Evolutionary conservation across 2,888 invertebrate genomes (phyloP), one percentile per base, ranked within the genome.

Genomic region (Minunthozetes semirufus): DNA sequence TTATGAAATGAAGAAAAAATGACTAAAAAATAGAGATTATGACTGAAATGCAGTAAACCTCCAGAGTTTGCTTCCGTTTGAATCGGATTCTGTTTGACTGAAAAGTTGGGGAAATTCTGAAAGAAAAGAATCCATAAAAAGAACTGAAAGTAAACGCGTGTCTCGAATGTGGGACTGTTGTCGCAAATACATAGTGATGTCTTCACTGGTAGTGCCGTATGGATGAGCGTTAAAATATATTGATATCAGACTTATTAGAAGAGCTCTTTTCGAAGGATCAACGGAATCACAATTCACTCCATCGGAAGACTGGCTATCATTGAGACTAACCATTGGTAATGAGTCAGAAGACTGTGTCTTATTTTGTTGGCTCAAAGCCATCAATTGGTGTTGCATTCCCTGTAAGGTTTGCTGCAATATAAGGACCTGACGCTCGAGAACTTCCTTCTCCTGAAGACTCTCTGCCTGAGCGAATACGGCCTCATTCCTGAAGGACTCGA

Each of bases 401-500:
- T 84, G 83, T 72, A 85, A 80, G 6, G 83, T 88, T 81, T 89
- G 87, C 81, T 89, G 89, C 59, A 90, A 81, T 81, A 88, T 85
- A 82, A 89, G 89, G 78, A 93, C 88, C 83, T 94, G 93, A 80
- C 92, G 90, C 25, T 93, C 92, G 76, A 89, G 88, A 76, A 92
- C 91, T 79, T 91, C 85, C 33, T 38, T 68, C 80, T 91, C 91
- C 74, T 88, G 87, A 81, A 89, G 88, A 66, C 89, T 87, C 81
- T 94, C 94, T 33, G 88, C 87, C 81, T 93, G 91, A 29, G 94
- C 87, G 50, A 94, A 86, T 80, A 92, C 93, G 72, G 94, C 90
- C 86, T 96, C 95, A 83, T 94, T 94, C 83, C 93, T 93, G 81
- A 93, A 93, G 0, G 94, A 95, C 83, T 94, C 94, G 80, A 95